phyloP scores from a whole-genome alignment of 1,140 invertebrate species.

The Pteromalus puparum region DNA sequence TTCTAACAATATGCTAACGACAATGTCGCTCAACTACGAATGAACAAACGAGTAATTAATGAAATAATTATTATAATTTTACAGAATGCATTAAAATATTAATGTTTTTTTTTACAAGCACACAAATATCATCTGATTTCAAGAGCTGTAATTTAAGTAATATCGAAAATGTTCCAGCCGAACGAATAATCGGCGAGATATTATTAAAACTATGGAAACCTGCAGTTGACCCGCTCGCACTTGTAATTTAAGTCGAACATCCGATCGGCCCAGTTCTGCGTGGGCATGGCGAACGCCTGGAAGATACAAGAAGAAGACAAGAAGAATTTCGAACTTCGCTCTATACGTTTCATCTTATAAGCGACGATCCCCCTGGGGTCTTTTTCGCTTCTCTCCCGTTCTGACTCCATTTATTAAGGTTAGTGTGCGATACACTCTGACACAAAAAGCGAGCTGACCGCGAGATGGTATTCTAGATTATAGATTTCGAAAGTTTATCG shows the following conservation, averaged over 20 bases:
- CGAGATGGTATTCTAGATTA: no score
- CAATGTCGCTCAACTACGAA: background rate
- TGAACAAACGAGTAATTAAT: no score
- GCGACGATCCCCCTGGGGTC: background rate
- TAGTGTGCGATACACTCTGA: background rate
- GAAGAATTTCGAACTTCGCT: slow-evolving; percentile 2
- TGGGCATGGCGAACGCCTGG: background rate
- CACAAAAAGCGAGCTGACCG: background rate
- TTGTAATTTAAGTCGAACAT: slow-evolving; percentile 8
- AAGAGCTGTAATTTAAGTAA: background rate
- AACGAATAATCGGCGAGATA: background rate
- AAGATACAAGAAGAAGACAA: slow-evolving; percentile 29
- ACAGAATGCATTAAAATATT: background rate
- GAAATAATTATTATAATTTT: no score
- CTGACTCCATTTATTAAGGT: slow-evolving; percentile 6
- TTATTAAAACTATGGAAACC: slow-evolving; percentile 22
- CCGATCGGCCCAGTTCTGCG: slow-evolving; percentile 10
- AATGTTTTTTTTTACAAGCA: background rate
- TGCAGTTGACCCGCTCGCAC: background rate
- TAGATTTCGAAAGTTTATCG: background rate
- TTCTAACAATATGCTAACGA: background rate
- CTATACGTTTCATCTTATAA: slow-evolving; percentile 33
- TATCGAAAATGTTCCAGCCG: background rate
- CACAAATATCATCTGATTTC: background rate
- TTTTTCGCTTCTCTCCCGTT: background rate